Percentiles rank a stretch among this genome's conserved stretches.
phyloP scores from a whole-genome alignment of 2,797 vertebrate genomes.

The Steatocranus sp. region DNA sequence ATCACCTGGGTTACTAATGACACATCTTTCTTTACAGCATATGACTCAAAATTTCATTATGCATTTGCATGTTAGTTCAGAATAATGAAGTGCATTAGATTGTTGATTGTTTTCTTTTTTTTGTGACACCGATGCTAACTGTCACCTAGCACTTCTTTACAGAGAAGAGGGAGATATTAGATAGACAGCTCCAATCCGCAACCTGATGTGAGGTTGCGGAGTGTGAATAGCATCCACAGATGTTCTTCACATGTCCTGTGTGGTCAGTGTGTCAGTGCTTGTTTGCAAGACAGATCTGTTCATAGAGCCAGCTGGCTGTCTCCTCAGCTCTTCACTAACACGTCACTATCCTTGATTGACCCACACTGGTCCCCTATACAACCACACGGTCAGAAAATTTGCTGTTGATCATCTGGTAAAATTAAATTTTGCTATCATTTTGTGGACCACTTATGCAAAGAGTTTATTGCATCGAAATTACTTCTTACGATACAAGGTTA shows the following conservation, averaged over 20 bases:
- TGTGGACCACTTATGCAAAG: slow-evolving; percentile 16
- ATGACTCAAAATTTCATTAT: neutral
- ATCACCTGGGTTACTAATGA: neutral
- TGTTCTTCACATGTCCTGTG: slow-evolving; percentile 56
- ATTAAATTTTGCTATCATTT: neutral
- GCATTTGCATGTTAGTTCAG: neutral
- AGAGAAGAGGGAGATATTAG: neutral
- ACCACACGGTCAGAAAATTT: neutral
- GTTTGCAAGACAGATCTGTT: slow-evolving; percentile 44
- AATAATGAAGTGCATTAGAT: neutral
- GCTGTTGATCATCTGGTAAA: neutral
- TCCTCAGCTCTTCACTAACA: slow-evolving; percentile 43
- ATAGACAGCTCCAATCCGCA: slow-evolving; percentile 17
- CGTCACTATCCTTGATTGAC: slow-evolving; percentile 5
- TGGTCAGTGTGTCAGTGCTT: slow-evolving; percentile 20
- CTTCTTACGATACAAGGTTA: neutral
- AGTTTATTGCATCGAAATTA: neutral
- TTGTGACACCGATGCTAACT: neutral
- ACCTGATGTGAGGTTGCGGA: slow-evolving; percentile 42
- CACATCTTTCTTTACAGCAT: neutral
- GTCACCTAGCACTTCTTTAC: neutral
- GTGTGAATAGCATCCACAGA: slow-evolving; percentile 66
- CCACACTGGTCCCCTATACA: neutral
- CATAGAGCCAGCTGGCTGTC: slow-evolving; percentile 25
- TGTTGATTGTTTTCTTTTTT: neutral